Evolutionary conservation across 1,140 invertebrate genomes (phyloP), one percentile per base, ranked within the genome.

Genomic region (Rhyacophila brunnea): DNA sequence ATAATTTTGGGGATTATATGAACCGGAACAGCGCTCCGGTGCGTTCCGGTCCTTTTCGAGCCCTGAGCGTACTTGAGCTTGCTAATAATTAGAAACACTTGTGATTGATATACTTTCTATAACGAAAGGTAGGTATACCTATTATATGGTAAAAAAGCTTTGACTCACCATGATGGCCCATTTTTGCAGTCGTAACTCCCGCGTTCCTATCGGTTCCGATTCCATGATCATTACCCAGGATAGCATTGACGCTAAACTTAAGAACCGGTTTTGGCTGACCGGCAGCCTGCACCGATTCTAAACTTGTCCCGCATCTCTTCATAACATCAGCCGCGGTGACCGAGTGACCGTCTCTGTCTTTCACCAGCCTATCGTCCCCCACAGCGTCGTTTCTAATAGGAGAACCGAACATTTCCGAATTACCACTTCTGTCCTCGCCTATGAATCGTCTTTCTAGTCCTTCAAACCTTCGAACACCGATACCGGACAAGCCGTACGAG

Each of bases 171-270:
- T 62, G 64, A 17, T 60, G 63, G 38, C 51, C 51, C 5, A 65
- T 58, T 43, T 62, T 62, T 17, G 57, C 43, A 23, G 54, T 91
- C 91, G 20, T 92, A 74, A 32, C 92, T 78, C 0, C 88, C 86
- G 70, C 89, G 88, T 38, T 88, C 87, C 66, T 90, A 74, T 18
- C 88, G 80, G 65, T 85, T 86, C 65, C 85, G 82, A 36, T 87
- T 85, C 90, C 89, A 91, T 28, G 90, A 89, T 72, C 92, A 90
- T 11, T 85, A 81, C 90, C 90, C 38, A 95, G 80, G 65, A 95
- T 95, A 11, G 92, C 91, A 79, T 87, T 93, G 51, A 95, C 91
- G 82, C 92, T 93, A 74, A 95, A 95, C 75, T 95, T 95, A 56
- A 95, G 81, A 65, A 91, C 84, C 0, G 91, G 91, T 67, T 91